Percentiles rank a stretch among this genome's conserved stretches.
These are phyloP conservation scores for Sarotherodon lohbergeri DNA, from an alignment of 2,113 vertebrate genomes.

Conservation along the genomic window DNA sequence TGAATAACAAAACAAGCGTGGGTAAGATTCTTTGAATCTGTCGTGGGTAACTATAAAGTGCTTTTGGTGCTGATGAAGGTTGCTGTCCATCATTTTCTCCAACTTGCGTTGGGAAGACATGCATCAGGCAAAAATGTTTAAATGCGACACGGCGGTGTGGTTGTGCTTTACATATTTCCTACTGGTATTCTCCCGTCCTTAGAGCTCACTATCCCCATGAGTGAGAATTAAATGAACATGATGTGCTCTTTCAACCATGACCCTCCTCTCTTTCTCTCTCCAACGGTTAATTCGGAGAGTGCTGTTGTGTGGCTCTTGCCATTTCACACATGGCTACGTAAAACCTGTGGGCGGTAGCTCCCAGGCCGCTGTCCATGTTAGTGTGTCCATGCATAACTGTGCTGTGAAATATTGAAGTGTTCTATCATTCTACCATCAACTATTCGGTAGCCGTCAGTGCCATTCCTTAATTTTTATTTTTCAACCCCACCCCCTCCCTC, in stretches of 20 bases:
- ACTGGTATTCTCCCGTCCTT: constrained; percentile 9
- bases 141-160: background rate
- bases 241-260: constrained; percentile 60
- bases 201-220: constrained; percentile 49
- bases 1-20: background rate
- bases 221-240: constrained; percentile 68
- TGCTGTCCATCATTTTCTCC: background rate
- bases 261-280: constrained; percentile 54
- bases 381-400: constrained; percentile 57
- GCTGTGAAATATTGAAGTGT: constrained; percentile 65
- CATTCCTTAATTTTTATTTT: constrained; percentile 33
- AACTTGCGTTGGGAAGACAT: background rate
- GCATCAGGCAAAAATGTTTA: background rate
- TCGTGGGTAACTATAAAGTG: background rate
- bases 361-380: constrained; percentile 45
- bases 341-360: constrained; percentile 66
- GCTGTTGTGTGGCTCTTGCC: constrained; percentile 60
- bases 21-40: background rate
- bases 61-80: background rate
- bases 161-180: constrained; percentile 10
- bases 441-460: background rate
- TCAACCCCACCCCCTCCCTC: background rate
- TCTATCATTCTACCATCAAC: constrained; percentile 51
- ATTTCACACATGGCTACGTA: constrained; percentile 66
- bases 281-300: constrained; percentile 61